Evolutionary conservation across 2,797 vertebrate genomes (phyloP).

Genomic region (Rhyacichthys aspro): DNA sequence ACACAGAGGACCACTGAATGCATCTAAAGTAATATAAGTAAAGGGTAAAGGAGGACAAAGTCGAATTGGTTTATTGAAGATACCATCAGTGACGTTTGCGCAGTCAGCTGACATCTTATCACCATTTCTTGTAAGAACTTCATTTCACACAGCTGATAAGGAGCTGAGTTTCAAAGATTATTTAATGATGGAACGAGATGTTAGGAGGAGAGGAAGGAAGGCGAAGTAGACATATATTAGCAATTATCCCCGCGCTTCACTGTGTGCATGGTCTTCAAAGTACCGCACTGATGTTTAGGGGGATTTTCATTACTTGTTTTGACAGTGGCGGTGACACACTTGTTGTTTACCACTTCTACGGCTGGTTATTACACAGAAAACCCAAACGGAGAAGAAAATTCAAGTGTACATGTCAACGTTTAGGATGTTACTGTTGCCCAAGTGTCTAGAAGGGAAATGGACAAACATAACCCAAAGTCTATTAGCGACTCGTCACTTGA

Average conservation of each 20-base stretch:
- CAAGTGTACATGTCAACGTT: conserved; percentile 18
- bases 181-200: conserved; percentile 54
- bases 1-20: too few relatives aligned
- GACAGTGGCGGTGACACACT: not conserved
- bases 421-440: conserved; percentile 3
- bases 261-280: conserved; percentile 2
- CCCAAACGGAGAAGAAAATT: conserved; percentile 37
- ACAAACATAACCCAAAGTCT: not conserved
- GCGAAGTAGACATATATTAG: conserved; percentile 22
- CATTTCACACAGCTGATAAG: conserved; percentile 75
- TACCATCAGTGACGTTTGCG: conserved; percentile 61
- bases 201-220: conserved; percentile 11
- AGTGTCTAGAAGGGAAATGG: not conserved
- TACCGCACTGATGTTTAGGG: conserved; percentile 1
- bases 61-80: conserved; percentile 68
- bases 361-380: conserved; percentile 33
- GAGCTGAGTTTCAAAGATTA: conserved; percentile 72
- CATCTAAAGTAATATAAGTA: conserved; percentile 9
- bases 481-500: too few relatives aligned
- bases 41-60: conserved; percentile 39
- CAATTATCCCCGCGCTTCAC: conserved; percentile 27
- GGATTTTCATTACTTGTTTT: conserved; percentile 10
- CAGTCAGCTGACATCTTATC: conserved; percentile 65
- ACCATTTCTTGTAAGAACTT: conserved; percentile 62
- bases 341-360: conserved; percentile 8